Base-by-base conservation (phyloP, 2,888 invertebrate genomes). In the Folsomia candida region DNA sequence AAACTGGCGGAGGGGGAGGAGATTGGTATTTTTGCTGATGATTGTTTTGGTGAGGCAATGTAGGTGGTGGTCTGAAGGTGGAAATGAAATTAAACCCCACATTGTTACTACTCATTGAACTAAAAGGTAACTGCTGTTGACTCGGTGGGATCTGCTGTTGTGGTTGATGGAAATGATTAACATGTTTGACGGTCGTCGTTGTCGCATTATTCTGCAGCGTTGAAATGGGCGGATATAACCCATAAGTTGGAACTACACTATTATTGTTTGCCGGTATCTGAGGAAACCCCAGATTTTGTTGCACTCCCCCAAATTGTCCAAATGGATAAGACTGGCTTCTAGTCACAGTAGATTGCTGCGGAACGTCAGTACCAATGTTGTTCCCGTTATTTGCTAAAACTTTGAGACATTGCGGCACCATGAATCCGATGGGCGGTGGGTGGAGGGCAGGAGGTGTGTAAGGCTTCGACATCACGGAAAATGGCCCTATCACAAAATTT, bases 311-410 rank as follows among this genome's bases (percentile, higher is more conserved):
- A n/a, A n/a, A n/a, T n/a, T n/a, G n/a, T 54, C 54, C 54, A 54
- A 54, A 54, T n/a, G 54, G 54, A 54, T 14, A 54, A 14, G 54
- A 54, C n/a, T 54, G 54, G n/a, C 54, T 54, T 54, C 54, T 18
- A n/a, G 6, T n/a, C 18, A 54, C 54, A 22, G 47, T 11, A 9
- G 9, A 18, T 11, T 11, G 47, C 18, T 18, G 9, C 9, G 14
- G 37, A 37, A 37, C 6, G 37, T 4, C 37, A 4, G 37, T 9
- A 69, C 2, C 76, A 70, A 67, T 69, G 69, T 58, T 77, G 73
- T 47, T 78, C 69, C 69, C 77, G 60, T 1, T 69, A 22, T 68
- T 68, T 73, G 24, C 63, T 62, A 67, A 22, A 18, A 28, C 29
- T 22, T 18, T 25, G 24, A 67, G 25, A 69, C 24, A 25, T 61